Base-by-base conservation (phyloP, 2,113 vertebrate genomes). In the Percina caprodes region DNA sequence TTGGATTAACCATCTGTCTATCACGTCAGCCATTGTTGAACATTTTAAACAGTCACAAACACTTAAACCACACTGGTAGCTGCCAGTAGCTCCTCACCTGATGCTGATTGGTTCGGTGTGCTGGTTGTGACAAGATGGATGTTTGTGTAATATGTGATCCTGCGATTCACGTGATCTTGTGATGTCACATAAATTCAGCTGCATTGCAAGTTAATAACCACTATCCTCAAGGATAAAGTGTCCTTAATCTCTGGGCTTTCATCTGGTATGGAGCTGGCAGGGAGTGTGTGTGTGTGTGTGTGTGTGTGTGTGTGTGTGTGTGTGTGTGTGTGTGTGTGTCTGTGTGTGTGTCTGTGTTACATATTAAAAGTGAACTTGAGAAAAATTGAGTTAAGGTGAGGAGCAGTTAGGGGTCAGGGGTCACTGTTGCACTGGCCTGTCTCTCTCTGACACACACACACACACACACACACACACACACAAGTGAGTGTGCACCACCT, bases 371-470 rank as follows among this genome's bases (percentile, higher is more conserved):
- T 21, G 35, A 69, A 71, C 70, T 70, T 61, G 26, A 60, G 8
- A 11, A 59, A 42, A 75, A 77, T 24, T 52, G 39, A 59, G 70
- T 79, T 48, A 65, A 79, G 24, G 59, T 75, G 74, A 60, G 30
- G 24, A 56, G 48, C 58, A 65, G 26, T 45, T 30, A 72, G 74
- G 19, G 8, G 56, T 65, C 52, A 1, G 16, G 2, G 14, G 33
- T 13, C 16, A 21, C 39, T 65, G 39, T 18, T 5, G n/a, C 33
- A 35, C 33, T 35, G 33, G 6, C 3, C 33, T 35, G 33, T 35
- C 33, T 35, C 33, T 35, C 33, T 35, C 33, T 35, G 33, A 39
- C 45, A 48, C 16, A 56, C 70, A 60, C 10, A 54, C 33, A n/a
- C 9, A 75, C 5, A 66, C 9, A 51, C 66, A 72, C 67, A n/a